Percentiles rank a stretch among this genome's conserved stretches.
phyloP scores from a whole-genome alignment of 2,888 invertebrate genomes.

The Macaria notata region DNA sequence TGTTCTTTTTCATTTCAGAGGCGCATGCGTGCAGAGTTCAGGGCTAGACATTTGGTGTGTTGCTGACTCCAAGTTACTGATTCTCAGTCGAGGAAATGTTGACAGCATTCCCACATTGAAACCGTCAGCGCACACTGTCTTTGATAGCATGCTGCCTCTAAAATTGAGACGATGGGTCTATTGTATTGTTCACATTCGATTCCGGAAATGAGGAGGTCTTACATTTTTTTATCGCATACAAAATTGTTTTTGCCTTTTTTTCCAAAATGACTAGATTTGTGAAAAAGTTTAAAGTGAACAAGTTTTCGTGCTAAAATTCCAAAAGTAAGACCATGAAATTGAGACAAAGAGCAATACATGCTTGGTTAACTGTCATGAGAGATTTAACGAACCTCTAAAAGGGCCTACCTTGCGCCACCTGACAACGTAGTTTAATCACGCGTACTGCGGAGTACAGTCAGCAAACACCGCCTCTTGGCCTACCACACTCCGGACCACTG shows the following conservation, averaged over 20 bases:
- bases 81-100: constrained; percentile 48
- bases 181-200: constrained; percentile 9
- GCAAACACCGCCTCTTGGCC: constrained; percentile 76
- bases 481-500: constrained; percentile 77
- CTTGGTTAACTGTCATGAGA: constrained; percentile 80
- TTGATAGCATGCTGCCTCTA: constrained; percentile 79
- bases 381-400: constrained; percentile 65
- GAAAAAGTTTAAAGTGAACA: not conserved
- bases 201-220: constrained; percentile 11
- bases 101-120: constrained; percentile 46
- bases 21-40: constrained; percentile 81
- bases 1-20: constrained; percentile 81
- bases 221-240: constrained; percentile 1
- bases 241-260: not conserved
- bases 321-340: constrained; percentile 38
- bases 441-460: constrained; percentile 51
- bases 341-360: constrained; percentile 67
- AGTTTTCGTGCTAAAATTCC: not conserved
- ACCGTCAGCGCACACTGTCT: constrained; percentile 79
- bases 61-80: constrained; percentile 65
- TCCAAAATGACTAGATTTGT: not conserved
- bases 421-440: constrained; percentile 52
- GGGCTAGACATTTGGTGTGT: constrained; percentile 78
- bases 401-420: constrained; percentile 80
- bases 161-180: constrained; percentile 21